Evolutionary conservation across 2,113 vertebrate genomes (phyloP), one percentile per base, ranked within the genome.

Genomic region (Channa maculata): DNA sequence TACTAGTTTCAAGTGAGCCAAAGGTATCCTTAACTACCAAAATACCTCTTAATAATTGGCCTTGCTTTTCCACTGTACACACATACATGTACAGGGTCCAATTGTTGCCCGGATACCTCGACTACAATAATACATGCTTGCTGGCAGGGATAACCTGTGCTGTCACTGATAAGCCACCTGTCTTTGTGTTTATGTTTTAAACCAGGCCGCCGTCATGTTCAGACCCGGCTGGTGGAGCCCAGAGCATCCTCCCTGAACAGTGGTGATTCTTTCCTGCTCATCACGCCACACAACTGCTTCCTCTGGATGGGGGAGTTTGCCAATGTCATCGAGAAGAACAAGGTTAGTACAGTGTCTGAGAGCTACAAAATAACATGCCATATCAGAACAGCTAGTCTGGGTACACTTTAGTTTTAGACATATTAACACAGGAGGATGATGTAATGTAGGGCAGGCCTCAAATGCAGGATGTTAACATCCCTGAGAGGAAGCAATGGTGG

Each of bases 291-390:
- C 66, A 89, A 93, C 79, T 99, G 98, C 88, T 95, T 97, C 75
- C 92, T 97, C 69, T 99, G 98, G 98, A 93, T 96, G 0, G 98
- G 98, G 88, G 97, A 99, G 91, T 99, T 98, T 81, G 94, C 97
- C 14, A 99, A 99, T 33, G 96, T 98, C 90, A 98, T 99, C n/a
- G 98, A 99, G 89, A 97, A 95, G 88, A 96, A 97, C 0, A 99
- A 98, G 95, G 97, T 97, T 81, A 82, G 94, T 39, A 13, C 10
- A 8, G 15, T 13, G 1, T 10, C 15, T 4, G 14, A 34, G 2
- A 4, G n/a, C 5, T 33, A 24, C 3, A 3, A 11, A 12, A 8
- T 33, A 6, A 33, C 7, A 11, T 9, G 24, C 50, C 24, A 24
- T 24, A 24, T 24, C 24, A 3, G 8, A 39, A 0, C 11, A 6